These are phyloP conservation scores for Rhizomys pruinosus DNA, from an alignment of 2,113 vertebrate species.

Conservation along the genomic window DNA sequence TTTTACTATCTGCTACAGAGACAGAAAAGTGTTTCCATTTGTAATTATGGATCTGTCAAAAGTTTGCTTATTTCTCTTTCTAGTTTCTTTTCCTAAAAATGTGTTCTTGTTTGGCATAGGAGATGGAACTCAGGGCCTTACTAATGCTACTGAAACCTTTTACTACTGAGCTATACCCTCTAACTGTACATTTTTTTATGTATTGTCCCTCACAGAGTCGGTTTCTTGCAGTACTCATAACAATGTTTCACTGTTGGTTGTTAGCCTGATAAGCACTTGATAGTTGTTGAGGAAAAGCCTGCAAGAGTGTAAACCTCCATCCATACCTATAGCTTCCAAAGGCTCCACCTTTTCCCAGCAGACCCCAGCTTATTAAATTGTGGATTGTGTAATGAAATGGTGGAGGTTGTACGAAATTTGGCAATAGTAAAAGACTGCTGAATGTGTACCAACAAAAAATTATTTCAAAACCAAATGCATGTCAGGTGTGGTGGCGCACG, in stretches of 20 bases:
- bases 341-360: neutral
- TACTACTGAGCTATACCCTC: neutral
- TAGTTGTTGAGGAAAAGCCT: neutral
- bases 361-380: neutral
- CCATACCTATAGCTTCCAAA: neutral
- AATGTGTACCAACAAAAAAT: neutral
- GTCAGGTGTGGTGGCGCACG: too few species aligned
- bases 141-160: neutral
- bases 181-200: neutral
- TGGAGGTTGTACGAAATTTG: neutral
- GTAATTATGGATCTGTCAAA: neutral
- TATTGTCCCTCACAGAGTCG: neutral
- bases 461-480: neutral
- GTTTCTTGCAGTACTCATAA: neutral
- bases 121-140: neutral
- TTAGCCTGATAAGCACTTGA: neutral
- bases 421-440: neutral
- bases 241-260: neutral
- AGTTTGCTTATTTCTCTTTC: slow-evolving; percentile 2
- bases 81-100: neutral
- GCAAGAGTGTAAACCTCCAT: neutral
- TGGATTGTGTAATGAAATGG: neutral
- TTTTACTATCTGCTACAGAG: slow-evolving; percentile 3
- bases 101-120: neutral
- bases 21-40: neutral